Percentiles rank a stretch among this genome's conserved stretches.
Conservation (phyloP, 2,888 invertebrate genomes). For the Marasmarcha lunaedactyla region DNA sequence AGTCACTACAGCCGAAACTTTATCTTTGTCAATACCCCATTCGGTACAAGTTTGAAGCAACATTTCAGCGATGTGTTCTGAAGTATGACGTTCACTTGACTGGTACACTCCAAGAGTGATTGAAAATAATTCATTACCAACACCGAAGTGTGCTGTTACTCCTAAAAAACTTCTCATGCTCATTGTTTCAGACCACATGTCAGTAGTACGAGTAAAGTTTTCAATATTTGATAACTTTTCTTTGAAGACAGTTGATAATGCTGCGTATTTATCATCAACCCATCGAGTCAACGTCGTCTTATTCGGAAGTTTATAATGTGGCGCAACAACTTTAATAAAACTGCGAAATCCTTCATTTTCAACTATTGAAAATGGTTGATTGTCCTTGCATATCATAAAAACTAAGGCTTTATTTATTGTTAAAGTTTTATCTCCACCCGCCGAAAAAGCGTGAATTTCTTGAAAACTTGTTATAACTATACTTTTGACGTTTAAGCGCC, state of each 20-base stretch:
- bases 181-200: conserved; percentile 23
- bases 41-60: conserved; percentile 19
- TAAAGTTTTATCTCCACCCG: conserved; percentile 9
- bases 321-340: conserved; percentile 17
- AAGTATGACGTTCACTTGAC: conserved; percentile 27
- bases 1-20: conserved; percentile 1
- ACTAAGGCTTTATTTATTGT: conserved; percentile 10
- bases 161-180: conserved; percentile 22
- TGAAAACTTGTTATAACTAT: conserved; percentile 18
- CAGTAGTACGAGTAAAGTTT: conserved; percentile 19
- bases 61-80: conserved; percentile 22
- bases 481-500: conserved; percentile 18
- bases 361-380: too few species aligned
- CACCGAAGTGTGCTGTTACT: conserved; percentile 27
- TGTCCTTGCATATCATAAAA: too few species aligned
- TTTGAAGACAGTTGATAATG: conserved; percentile 16
- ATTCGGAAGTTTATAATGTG: conserved; percentile 15
- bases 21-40: conserved; percentile 16
- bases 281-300: conserved; percentile 13
- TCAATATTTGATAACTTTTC: conserved; percentile 13
- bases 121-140: conserved; percentile 21
- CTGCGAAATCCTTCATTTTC: conserved; percentile 12
- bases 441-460: conserved; percentile 15
- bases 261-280: conserved; percentile 20
- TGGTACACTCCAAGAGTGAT: conserved; percentile 28